Percentiles rank a stretch among this genome's conserved stretches.
Conservation (phyloP, 2,797 vertebrate species). For the Lithobates sylvaticus region DNA sequence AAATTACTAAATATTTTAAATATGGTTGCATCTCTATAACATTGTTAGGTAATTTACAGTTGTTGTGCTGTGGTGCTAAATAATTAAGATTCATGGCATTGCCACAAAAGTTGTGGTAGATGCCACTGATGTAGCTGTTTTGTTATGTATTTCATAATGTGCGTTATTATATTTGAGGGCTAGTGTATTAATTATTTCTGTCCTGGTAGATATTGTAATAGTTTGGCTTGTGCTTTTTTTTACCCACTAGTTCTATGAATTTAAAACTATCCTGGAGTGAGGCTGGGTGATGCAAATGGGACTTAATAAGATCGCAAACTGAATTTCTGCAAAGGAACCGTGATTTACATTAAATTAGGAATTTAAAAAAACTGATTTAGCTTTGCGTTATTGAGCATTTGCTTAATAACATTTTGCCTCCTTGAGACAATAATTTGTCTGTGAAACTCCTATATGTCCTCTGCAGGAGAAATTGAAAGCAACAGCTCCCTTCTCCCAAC, state of each 20-base stretch:
- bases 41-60: no score
- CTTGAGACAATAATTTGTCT: slow-evolving; percentile 82
- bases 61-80: not conserved
- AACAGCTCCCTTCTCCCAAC: slow-evolving; percentile 82
- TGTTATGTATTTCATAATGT: not conserved
- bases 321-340: slow-evolving; percentile 81
- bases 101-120: not conserved
- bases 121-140: not conserved
- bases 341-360: slow-evolving; percentile 88
- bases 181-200: slow-evolving; percentile 26
- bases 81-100: not conserved
- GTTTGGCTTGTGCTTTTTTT: slow-evolving; percentile 43
- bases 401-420: slow-evolving; percentile 85
- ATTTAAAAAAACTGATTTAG: slow-evolving; percentile 82
- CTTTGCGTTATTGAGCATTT: slow-evolving; percentile 87
- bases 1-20: no score
- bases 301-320: slow-evolving; percentile 85
- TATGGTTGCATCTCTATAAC: no score
- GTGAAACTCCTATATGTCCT: slow-evolving; percentile 76
- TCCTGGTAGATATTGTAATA: slow-evolving; percentile 4
- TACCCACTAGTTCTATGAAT: slow-evolving; percentile 76
- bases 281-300: slow-evolving; percentile 79
- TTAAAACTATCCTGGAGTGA: slow-evolving; percentile 80
- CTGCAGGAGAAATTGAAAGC: slow-evolving; percentile 82
- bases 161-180: not conserved